Base-by-base conservation (phyloP, 2,888 invertebrate genomes). In the Noctua janthe region DNA sequence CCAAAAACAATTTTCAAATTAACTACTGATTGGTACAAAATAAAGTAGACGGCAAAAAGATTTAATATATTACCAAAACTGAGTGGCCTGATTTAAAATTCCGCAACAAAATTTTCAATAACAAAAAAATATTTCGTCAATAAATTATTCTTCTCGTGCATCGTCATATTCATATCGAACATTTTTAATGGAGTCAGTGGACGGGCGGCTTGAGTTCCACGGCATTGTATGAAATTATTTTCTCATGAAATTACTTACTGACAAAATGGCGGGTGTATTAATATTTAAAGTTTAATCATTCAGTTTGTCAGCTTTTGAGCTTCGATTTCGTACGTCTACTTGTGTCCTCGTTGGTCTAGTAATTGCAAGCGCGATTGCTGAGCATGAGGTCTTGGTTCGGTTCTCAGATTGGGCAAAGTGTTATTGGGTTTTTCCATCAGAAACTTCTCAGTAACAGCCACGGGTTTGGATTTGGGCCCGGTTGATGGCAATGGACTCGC, bases 231-330 rank as follows among this genome's bases (percentile, higher is more conserved):
- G 43, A 56, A 64, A 79, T 64, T 56, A 83, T 66, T 35, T 62
- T 78, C 59, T 67, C 78, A 54, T 67, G 39, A 70, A 71, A 83
- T 71, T 23, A 67, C 56, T 64, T 66, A 62, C 59, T 7, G 67
- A 29, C 43, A 83, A 67, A 71, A 62, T 83, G 59, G 35, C 66
- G 39, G 51, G 35, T 62, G 66, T 39, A 62, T 83, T 78, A 59
- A 77, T 72, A 82, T 76, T 82, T 76, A 75, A 82, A 70, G 20
- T 70, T 69, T 54, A 54, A 76, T 77, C 51, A 51, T 64, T 51
- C 76, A 29, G 43, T 54, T 69, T 62, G n/a, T 39, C 69, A 69
- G 54, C 1, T 47, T 20, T 20, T n/a, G 7, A 51, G 56, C n/a
- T 20, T 15, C 13, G 23, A 29, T 11, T 51, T 73, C 11, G 20